phyloP scores from a whole-genome alignment of 2,113 vertebrate genomes.

The Neolamprologus ventralis region DNA sequence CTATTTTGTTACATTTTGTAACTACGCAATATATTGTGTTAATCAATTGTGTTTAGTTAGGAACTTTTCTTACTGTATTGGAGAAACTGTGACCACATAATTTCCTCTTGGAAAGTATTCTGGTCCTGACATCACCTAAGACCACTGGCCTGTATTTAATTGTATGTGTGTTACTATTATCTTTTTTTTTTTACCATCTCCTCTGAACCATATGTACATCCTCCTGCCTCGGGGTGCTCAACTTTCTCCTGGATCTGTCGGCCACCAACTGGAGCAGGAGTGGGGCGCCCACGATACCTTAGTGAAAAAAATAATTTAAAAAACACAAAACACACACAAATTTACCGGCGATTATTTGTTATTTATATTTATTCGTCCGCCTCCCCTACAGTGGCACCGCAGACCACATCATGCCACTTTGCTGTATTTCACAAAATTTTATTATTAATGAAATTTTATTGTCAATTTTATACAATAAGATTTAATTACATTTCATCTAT shows the following conservation, averaged over 20 bases:
- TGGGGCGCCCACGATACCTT: constrained; percentile 73
- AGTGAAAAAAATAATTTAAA: fast-evolving
- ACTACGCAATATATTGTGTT: neutral
- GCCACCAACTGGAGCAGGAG: fast-evolving
- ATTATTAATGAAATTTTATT: neutral
- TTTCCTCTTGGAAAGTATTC: neutral
- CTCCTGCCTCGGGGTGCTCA: constrained; percentile 69
- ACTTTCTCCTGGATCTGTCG: neutral
- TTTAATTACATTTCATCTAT: neutral
- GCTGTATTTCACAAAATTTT: neutral
- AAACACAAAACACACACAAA: neutral
- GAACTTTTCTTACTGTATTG: neutral
- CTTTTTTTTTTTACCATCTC: constrained; percentile 66
- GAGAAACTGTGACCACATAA: neutral
- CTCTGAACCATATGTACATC: constrained; percentile 71
- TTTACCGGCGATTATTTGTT: neutral
- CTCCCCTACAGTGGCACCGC: neutral
- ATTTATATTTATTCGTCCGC: neutral
- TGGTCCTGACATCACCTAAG: neutral
- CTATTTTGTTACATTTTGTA: neutral
- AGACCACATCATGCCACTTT: neutral
- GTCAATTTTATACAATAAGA: neutral
- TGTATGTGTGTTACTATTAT: neutral
- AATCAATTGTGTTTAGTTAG: neutral
- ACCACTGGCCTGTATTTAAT: neutral